Evolutionary conservation across 2,888 invertebrate genomes (phyloP), one percentile per base, ranked within the genome.

Genomic region (Hypolimnas misippus): DNA sequence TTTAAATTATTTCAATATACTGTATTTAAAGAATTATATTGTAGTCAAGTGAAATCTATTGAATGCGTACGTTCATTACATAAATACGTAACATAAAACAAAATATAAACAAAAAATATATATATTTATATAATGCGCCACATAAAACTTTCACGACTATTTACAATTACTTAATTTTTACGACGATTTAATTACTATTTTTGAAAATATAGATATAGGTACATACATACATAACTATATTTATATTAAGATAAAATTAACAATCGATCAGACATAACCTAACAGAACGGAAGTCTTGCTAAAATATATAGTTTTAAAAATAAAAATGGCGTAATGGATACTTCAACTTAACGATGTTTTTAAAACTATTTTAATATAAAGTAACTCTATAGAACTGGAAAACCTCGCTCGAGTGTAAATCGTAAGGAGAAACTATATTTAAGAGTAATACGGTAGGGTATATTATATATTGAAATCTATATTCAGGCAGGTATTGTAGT

Each of bases 101-200:
- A 83, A 83, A 79, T 80, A 77, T 79, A 76, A 81, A 84, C 80
- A 80, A 84, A 85, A 79, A 85, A 83, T 10, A 17, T 42, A 42
- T 42, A 42, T 42, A 87, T 46, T n/a, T 21, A 46, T 46, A 46
- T 86, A 89, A 89, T 87, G 83, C 89, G 91, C 89, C 88, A 91
- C 90, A 81, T 88, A 90, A 86, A 90, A 87, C 88, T 84, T 88
- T 86, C 89, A 89, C 87, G 74, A 89, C 85, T 90, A 90, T 91
- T 80, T 91, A 90, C 90, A 89, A 67, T 46, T 85, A 88, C 86
- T 85, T 89, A 89, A 76, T 73, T 78, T 81, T 86, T 86, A 69
- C 84, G 84, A 87, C 82, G 79, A 78, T n/a, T n/a, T 87, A 85
- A 81, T 85, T 78, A 82, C 87, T 88, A 87, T 87, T 81, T 86